Conservation (phyloP, 2,797 vertebrate species). For the Heliangelus exortis region DNA sequence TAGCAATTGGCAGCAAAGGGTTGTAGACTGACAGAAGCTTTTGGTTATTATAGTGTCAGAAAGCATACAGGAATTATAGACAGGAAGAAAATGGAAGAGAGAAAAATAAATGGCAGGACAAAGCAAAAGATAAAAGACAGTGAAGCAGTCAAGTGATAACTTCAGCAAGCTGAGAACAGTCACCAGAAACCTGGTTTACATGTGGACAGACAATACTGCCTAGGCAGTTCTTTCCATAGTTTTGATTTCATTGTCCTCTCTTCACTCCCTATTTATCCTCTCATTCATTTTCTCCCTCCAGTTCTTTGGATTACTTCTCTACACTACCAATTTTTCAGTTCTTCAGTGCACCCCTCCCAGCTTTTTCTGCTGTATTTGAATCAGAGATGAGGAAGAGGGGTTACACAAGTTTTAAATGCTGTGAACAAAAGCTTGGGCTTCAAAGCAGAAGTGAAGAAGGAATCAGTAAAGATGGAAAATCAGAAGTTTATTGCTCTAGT, state of each 20-base stretch:
- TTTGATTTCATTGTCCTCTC: neutral
- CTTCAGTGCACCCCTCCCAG: neutral
- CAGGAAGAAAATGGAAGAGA: conserved; percentile 4
- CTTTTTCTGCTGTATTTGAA: neutral
- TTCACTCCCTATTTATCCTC: neutral
- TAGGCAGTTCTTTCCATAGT: neutral
- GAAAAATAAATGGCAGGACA: neutral
- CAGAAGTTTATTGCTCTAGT: neutral
- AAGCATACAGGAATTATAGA: neutral
- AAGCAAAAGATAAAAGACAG: conserved; percentile 15
- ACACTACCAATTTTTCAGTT: neutral
- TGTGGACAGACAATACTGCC: neutral
- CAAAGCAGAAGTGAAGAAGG: neutral
- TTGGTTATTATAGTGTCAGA: conserved; percentile 11
- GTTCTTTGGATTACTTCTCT: conserved; percentile 19
- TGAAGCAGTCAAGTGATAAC: conserved; percentile 47
- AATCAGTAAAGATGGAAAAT: neutral
- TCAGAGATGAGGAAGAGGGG: neutral
- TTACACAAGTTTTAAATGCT: neutral
- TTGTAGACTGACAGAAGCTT: neutral
- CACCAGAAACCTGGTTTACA: neutral
- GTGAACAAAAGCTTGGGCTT: neutral
- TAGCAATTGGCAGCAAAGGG: conserved; percentile 7
- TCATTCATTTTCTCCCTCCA: neutral
- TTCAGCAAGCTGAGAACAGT: neutral